phyloP scores from a whole-genome alignment of 2,797 vertebrate genomes.

The Diplodus sargus region DNA sequence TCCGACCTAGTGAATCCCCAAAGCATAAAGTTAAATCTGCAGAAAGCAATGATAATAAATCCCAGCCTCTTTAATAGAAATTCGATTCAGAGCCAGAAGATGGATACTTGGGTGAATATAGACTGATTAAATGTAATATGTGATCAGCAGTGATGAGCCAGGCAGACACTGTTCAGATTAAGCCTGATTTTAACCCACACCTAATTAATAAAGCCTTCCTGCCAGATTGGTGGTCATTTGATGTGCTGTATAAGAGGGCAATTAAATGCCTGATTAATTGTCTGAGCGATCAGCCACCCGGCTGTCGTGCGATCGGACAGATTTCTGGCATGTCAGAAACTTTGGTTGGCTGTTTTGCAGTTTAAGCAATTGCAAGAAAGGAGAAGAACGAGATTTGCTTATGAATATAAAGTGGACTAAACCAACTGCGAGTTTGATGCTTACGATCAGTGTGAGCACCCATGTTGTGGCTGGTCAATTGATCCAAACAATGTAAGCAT shows the following conservation, averaged over 20 bases:
- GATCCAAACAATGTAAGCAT: background rate
- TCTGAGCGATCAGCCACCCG: background rate
- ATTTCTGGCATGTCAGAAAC: background rate
- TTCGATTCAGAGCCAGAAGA: background rate
- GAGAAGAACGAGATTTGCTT: background rate
- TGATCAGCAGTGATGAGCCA: conserved; percentile 7
- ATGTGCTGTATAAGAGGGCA: background rate
- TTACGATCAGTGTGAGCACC: background rate
- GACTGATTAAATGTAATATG: background rate
- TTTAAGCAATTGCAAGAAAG: background rate
- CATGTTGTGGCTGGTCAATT: background rate
- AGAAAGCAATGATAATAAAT: background rate
- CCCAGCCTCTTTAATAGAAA: background rate
- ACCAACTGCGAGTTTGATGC: background rate
- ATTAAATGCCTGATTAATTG: background rate
- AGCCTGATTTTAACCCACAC: background rate
- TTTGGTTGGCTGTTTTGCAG: background rate
- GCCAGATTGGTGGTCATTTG: background rate
- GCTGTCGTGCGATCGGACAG: background rate
- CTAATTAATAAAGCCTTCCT: background rate
- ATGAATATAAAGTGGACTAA: background rate
- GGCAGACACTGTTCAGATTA: background rate
- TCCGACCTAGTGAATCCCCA: background rate
- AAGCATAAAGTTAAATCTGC: conserved; percentile 17
- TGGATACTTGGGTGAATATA: background rate